These are phyloP conservation scores for Apocheima hispidaria DNA, from an alignment of 2,888 invertebrate genomes.

Conservation along the genomic window DNA sequence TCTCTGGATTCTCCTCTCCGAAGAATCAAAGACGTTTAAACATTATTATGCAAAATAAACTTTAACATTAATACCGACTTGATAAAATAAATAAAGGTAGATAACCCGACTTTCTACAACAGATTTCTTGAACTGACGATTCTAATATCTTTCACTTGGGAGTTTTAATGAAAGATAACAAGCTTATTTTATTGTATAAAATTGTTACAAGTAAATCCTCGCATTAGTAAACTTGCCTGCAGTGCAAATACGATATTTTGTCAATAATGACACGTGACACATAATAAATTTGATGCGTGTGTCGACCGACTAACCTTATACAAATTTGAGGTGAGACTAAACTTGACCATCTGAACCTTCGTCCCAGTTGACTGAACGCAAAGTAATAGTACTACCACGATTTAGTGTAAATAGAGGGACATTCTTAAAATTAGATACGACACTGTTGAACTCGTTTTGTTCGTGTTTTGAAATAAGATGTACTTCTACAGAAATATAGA, in stretches of 20 bases:
- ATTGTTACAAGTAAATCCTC: too few species aligned
- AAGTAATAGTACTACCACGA: too few species aligned
- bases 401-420: too few species aligned
- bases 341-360: neutral
- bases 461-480: too few species aligned
- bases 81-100: neutral
- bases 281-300: slow-evolving; percentile 8
- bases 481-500: too few species aligned
- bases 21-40: slow-evolving; percentile 2
- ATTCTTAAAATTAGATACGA: too few species aligned
- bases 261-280: too few species aligned
- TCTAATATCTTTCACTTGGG: neutral
- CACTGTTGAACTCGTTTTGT: too few species aligned
- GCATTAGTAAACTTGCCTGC: too few species aligned
- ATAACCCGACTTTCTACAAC: neutral
- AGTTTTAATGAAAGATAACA: neutral
- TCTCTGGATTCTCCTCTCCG: neutral
- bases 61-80: neutral
- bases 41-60: slow-evolving; percentile 8
- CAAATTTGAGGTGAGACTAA: slow-evolving; percentile 9
- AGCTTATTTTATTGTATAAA: neutral
- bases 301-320: slow-evolving; percentile 21
- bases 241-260: too few species aligned
- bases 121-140: neutral
- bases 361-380: too few species aligned